Conservation (phyloP, 2,888 invertebrate species). For the Atrina japonica region DNA sequence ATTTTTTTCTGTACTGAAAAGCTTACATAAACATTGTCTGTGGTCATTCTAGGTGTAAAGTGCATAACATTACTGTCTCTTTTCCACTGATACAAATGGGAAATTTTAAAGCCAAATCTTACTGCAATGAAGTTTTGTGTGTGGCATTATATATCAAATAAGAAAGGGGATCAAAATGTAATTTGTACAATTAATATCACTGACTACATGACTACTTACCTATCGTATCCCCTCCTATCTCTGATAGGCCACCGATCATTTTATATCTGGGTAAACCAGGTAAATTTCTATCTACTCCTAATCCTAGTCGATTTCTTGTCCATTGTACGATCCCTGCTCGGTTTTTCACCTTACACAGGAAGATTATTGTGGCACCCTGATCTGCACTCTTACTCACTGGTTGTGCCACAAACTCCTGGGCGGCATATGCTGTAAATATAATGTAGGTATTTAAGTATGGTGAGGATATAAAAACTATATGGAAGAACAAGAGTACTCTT, state of each 20-base stretch:
- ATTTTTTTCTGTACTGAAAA: too few species aligned
- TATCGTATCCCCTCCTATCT: constrained; percentile 37
- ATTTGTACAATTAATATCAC: too few species aligned
- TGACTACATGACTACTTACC: constrained; percentile 45
- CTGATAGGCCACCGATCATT: constrained; percentile 91
- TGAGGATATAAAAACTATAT: background rate
- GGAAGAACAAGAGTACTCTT: background rate
- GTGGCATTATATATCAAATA: too few species aligned
- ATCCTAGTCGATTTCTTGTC: constrained; percentile 95
- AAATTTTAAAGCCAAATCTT: too few species aligned
- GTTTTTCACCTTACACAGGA: constrained; percentile 94
- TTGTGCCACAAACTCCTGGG: constrained; percentile 94
- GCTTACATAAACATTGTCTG: too few species aligned
- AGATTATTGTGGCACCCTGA: constrained; percentile 91
- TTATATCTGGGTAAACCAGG: constrained; percentile 95
- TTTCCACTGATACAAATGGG: too few species aligned
- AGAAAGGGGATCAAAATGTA: too few species aligned
- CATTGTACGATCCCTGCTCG: constrained; percentile 95
- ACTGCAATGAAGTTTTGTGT: too few species aligned
- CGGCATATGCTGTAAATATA: constrained; percentile 71
- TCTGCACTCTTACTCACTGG: constrained; percentile 95
- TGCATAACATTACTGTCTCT: too few species aligned
- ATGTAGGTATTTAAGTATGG: background rate
- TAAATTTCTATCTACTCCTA: constrained; percentile 94
- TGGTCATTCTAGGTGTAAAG: too few species aligned